Percentiles rank a stretch among this genome's conserved stretches.
Conservation (phyloP, 2,797 vertebrate species). For the Pipistrellus pygmaeus region DNA sequence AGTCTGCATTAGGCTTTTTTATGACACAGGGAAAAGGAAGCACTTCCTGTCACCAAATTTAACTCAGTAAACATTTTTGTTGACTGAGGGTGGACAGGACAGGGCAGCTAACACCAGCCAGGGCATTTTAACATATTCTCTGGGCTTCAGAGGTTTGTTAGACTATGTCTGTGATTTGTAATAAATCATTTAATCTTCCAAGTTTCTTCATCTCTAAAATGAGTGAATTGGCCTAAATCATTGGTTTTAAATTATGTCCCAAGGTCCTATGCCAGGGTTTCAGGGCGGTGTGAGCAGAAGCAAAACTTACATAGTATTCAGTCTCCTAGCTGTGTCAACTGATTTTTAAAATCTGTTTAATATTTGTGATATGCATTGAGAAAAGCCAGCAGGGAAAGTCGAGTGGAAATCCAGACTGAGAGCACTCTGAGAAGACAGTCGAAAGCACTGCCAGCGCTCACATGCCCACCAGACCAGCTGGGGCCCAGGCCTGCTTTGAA, state of each 20-base stretch:
- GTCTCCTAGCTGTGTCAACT: background rate
- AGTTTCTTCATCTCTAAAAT: conserved; percentile 23
- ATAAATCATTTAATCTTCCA: conserved; percentile 17
- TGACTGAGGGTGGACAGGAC: background rate
- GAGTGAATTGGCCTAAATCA: background rate
- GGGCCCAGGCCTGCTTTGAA: background rate
- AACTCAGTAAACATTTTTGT: background rate
- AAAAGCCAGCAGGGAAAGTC: background rate
- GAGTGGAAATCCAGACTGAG: background rate
- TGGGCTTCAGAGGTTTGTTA: background rate
- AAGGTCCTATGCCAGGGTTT: background rate
- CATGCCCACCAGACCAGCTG: rapidly evolving
- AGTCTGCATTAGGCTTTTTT: background rate
- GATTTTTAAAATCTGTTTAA: background rate
- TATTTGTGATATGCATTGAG: conserved; percentile 7
- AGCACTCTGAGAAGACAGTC: background rate
- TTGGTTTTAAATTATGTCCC: conserved; percentile 26
- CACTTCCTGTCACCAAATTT: background rate
- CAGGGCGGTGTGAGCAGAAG: background rate
- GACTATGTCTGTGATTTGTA: background rate
- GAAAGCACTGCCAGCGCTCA: background rate
- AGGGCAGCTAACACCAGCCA: rapidly evolving
- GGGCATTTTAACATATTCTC: rapidly evolving
- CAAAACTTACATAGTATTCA: background rate
- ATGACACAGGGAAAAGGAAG: background rate